phyloP scores from a whole-genome alignment of 2,797 vertebrate genomes.

The Erpetoichthys calabaricus region DNA sequence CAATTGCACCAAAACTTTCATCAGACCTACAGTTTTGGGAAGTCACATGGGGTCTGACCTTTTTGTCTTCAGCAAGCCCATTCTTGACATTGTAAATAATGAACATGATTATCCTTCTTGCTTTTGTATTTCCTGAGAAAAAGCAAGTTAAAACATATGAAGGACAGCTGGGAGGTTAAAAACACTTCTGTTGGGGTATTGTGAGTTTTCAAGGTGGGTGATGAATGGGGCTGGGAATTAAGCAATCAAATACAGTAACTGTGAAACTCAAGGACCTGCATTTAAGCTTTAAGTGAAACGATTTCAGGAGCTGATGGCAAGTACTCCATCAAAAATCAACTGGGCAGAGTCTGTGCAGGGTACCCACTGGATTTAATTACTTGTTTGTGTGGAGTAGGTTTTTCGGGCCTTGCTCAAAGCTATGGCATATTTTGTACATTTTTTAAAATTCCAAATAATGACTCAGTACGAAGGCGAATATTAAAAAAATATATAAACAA shows the following conservation, averaged over 20 bases:
- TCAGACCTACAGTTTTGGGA: too few relatives aligned
- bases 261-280: neutral
- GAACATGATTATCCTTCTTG: neutral
- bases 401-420: neutral
- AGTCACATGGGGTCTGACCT: too few relatives aligned
- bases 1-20: too few relatives aligned
- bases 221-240: neutral
- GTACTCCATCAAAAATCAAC: conserved; percentile 9
- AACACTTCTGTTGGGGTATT: neutral
- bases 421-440: too few relatives aligned
- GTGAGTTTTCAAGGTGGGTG: neutral
- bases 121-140: neutral
- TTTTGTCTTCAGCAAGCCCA: too few relatives aligned
- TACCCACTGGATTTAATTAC: conserved; percentile 9
- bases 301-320: conserved; percentile 1
- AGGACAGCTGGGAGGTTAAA: neutral
- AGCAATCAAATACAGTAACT: neutral
- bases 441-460: too few relatives aligned
- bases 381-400: conserved; percentile 7
- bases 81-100: neutral
- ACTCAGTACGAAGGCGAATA: too few relatives aligned
- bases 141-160: neutral
- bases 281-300: neutral
- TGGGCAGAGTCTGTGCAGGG: neutral
- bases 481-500: too few relatives aligned